Percentiles rank a stretch among this genome's conserved stretches.
phyloP scores from a whole-genome alignment of 2,888 invertebrate species.

The Drosophila subquinaria region DNA sequence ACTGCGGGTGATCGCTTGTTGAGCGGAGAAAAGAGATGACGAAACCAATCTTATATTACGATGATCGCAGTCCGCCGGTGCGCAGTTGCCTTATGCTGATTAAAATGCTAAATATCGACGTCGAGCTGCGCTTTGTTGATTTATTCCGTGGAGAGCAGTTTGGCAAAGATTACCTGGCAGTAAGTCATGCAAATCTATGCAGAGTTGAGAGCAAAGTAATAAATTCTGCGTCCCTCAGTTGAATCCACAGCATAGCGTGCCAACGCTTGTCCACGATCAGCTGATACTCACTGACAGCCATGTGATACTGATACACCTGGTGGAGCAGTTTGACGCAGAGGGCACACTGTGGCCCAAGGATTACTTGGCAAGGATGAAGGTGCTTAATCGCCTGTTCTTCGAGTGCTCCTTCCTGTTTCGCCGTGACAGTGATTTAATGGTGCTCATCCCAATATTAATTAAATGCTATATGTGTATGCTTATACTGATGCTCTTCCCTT shows the following conservation, averaged over 20 bases:
- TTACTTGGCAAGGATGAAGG: conserved; percentile 72
- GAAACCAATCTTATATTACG: conserved; percentile 83
- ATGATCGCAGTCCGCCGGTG: conserved; percentile 85
- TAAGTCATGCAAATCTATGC: conserved; percentile 51
- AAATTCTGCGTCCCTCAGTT: conserved; percentile 67
- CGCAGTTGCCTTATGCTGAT: conserved; percentile 86
- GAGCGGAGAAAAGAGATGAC: conserved; percentile 43
- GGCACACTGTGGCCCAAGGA: conserved; percentile 79
- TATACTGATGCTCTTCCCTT: conserved; percentile 6
- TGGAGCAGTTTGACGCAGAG: conserved; percentile 74
- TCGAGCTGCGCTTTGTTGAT: conserved; percentile 85
- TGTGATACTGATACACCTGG: conserved; percentile 86
- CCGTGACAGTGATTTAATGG: conserved; percentile 85
- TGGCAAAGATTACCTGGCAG: conserved; percentile 83
- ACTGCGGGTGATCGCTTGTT: conserved; percentile 22
- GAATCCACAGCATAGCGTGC: conserved; percentile 86
- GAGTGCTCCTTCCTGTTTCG: conserved; percentile 84
- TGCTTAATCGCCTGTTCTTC: conserved; percentile 83
- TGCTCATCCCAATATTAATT: conserved; percentile 37
- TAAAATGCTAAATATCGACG: conserved; percentile 85
- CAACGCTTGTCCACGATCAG: conserved; percentile 83
- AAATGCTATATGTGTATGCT: conserved; percentile 5
- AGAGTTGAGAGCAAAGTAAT: not conserved
- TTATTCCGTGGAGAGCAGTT: conserved; percentile 85
- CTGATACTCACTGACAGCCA: conserved; percentile 86